Percentiles rank a stretch among this genome's conserved stretches.
Evolutionary conservation across 92 coral and sea anemone species (phyloP).

Genomic region (Diadumene lineata): DNA sequence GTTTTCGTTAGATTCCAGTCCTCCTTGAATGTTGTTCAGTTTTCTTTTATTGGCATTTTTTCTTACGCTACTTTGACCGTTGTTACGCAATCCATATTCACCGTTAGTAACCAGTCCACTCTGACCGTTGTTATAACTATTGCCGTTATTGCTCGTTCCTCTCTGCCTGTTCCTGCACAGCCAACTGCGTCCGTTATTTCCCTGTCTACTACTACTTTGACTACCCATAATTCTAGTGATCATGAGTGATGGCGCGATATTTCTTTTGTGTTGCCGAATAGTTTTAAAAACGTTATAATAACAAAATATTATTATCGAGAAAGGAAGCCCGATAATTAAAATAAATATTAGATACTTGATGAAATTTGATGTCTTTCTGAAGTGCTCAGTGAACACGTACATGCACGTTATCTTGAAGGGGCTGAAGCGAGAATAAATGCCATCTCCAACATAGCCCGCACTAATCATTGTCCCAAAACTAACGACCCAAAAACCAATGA

Average conservation of each 20-base stretch:
- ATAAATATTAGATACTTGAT: background rate
- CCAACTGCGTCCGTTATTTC: background rate
- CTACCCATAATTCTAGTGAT: background rate
- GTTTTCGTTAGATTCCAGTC: no score
- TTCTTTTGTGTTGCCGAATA: constrained; percentile 19
- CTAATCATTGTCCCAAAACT: background rate
- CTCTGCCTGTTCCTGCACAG: background rate
- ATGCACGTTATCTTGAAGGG: constrained; percentile 5
- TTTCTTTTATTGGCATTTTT: no score
- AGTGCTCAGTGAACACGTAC: background rate
- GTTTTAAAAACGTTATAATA: constrained; percentile 26
- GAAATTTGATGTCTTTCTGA: no score
- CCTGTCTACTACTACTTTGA: background rate
- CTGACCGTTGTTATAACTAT: no score
- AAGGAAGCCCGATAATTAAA: background rate
- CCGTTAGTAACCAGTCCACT: no score
- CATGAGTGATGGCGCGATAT: constrained; percentile 3
- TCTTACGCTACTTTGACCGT: no score
- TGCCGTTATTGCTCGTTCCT: no score
- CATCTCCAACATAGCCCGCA: background rate
- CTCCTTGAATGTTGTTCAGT: no score
- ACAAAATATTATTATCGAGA: constrained; percentile 8
- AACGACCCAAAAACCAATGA: constrained; percentile 7
- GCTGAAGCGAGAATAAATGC: background rate
- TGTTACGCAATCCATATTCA: no score